These are phyloP conservation scores for Penaeus chinensis DNA, from an alignment of 1,140 invertebrate species.

Conservation along the genomic window DNA sequence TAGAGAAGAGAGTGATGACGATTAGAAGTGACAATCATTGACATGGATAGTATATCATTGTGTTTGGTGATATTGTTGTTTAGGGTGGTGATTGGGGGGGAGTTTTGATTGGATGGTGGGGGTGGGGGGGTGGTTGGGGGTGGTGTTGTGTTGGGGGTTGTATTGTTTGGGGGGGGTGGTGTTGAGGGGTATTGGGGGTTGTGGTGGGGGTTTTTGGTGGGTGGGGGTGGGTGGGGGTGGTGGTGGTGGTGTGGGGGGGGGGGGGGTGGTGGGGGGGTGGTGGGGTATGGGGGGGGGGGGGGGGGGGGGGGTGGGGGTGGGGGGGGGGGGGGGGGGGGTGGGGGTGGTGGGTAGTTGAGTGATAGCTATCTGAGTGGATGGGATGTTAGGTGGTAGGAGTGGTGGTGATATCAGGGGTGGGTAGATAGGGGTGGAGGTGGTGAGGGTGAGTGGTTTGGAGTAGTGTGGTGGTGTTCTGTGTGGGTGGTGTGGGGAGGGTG, in stretches of 20 bases:
- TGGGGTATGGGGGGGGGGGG: background rate
- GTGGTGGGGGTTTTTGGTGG: background rate
- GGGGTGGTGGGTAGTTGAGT: background rate
- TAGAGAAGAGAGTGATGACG: too few species aligned
- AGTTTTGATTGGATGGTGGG: background rate
- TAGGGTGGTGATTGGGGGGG: too few species aligned
- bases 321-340: background rate
- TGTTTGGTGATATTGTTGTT: too few species aligned
- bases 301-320: background rate
- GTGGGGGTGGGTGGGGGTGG: background rate
- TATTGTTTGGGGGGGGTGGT: background rate
- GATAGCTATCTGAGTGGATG: too few species aligned
- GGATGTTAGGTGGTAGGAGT: background rate
- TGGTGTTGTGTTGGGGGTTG: background rate
- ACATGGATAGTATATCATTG: too few species aligned
- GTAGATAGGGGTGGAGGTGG: background rate
- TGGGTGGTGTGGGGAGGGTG: too few species aligned
- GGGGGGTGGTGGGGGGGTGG: background rate
- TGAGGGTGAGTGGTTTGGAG: too few species aligned
- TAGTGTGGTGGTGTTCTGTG: too few species aligned
- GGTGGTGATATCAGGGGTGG: background rate
- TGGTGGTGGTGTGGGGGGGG: background rate
- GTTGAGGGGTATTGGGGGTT: background rate
- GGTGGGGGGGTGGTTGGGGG: background rate
- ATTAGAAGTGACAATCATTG: too few species aligned